Evolutionary conservation across 1,140 invertebrate species (phyloP), one percentile per base, ranked within the genome.

Genomic region (Ruditapes philippinarum): DNA sequence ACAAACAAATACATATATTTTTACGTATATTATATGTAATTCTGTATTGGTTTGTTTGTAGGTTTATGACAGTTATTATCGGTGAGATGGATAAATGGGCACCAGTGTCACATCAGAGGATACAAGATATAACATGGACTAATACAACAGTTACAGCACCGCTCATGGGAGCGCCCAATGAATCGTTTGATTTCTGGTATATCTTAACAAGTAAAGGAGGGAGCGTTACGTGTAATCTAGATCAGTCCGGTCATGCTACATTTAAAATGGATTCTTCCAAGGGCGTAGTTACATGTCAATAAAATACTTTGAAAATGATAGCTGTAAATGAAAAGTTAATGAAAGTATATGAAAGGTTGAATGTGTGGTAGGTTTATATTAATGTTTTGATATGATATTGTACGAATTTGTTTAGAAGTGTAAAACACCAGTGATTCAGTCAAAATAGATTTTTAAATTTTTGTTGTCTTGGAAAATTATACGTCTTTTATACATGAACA

Each of bases 31-130:
- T 4, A 14, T 22, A 11, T 22, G 22, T 57, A 4, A 57, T n/a
- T 57, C 22, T 17, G 3, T n/a, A 4, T 57, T 22, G 22, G 14
- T 57, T 57, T 17, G 33, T 0, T 42, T 40, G 0, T 40, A 80
- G 85, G 85, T 88, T 88, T 40, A 38, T 60, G 85, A 88, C 79
- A 12, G 40, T 45, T 14, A 79, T 91, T 14, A 40, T 91, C 25
- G 90, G 90, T 2, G 90, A 89, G 36, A 42, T 91, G 42, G 86
- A 89, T 22, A 91, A 91, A 62, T 89, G 90, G 90, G 82, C 78
- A 4, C 90, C 90, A 7, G 78, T 91, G 38, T 91, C 90, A 60
- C 90, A 74, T 17, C 90, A 91, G 40, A 80, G 87, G n/a, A 60
- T 89, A 22, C 28, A 17, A 1, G 38, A 73, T 17, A 80, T 91